Base-by-base conservation (phyloP, 1,140 invertebrate species). In the Matsumurasca onukii region DNA sequence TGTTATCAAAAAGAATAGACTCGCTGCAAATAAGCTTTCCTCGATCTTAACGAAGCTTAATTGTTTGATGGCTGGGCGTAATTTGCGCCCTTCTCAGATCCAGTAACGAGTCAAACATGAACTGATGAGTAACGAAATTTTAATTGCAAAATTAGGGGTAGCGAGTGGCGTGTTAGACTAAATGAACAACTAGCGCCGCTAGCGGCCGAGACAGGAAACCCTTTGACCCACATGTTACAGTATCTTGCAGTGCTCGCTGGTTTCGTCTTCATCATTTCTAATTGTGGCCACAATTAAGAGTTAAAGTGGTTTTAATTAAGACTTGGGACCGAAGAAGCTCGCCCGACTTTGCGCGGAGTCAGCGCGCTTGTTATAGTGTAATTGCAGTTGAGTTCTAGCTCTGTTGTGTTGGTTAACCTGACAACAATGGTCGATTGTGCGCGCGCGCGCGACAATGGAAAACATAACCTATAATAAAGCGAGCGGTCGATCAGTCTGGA, bases 241-340 rank as follows among this genome's bases (percentile, higher is more conserved):
- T 59, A 22, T 5, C 34, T 39, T 17, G 34, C 34, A 39, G 34
- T 39, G 17, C 55, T 12, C 49, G 49, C 13, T 24, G 49, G 12
- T 52, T 13, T 24, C 49, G 55, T 59, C 55, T 59, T 59, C 25
- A 59, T 59, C 55, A 59, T 59, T 24, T 59, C 55, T 59, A 59
- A 59, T 59, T 59, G 55, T 59, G 55, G 55, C 55, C 55, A 59
- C 55, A 59, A 59, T 59, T 59, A 59, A 25, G 55, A 59, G 55
- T 59, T 59, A 59, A 59, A 59, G 55, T 59, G 55, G 55, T 59
- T 59, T 59, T 59, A 59, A 59, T 59, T 59, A 59, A 59, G 55
- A 59, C 55, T 59, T 5, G 55, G 24, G 55, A 59, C 15, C 55
- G n/a, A n/a, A n/a, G n/a, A n/a, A n/a, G n/a, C n/a, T n/a, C n/a